These are phyloP conservation scores for Oasisia sp. DNA, from an alignment of 2,888 invertebrate species.

Conservation along the genomic window DNA sequence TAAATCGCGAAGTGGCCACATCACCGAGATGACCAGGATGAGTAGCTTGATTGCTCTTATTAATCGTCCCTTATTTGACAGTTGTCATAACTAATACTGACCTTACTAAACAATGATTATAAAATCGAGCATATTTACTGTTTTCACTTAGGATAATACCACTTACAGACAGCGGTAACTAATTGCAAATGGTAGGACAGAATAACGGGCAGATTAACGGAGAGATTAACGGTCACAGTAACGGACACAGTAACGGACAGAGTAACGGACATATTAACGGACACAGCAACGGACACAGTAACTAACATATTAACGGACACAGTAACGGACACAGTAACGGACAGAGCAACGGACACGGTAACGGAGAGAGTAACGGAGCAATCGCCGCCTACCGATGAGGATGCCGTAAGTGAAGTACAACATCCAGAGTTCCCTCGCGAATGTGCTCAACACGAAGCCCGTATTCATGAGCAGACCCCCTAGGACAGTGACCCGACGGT, in stretches of 20 bases:
- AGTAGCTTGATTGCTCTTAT: neutral
- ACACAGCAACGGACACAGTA: too few species aligned
- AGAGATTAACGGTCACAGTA: too few species aligned
- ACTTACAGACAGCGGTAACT: neutral
- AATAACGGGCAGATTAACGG: too few species aligned
- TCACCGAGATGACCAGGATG: too few species aligned
- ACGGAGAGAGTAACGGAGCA: too few species aligned
- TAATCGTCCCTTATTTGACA: neutral
- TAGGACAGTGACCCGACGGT: conserved; percentile 53
- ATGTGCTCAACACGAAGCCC: conserved; percentile 55
- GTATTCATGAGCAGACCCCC: conserved; percentile 55
- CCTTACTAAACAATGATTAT: neutral
- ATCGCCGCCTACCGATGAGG: conserved; percentile 46
- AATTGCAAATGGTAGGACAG: neutral
- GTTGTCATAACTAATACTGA: neutral
- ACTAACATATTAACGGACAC: too few species aligned
- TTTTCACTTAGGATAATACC: neutral
- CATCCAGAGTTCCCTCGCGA: conserved; percentile 50
- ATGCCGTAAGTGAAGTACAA: conserved; percentile 58
- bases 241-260: too few species aligned
- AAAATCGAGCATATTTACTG: neutral
- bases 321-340: too few species aligned
- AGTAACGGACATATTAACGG: too few species aligned
- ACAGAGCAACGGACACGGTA: too few species aligned
- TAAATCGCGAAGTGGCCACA: too few species aligned